Conservation (phyloP, 2,888 invertebrate species). For the Sisyra nigra region DNA sequence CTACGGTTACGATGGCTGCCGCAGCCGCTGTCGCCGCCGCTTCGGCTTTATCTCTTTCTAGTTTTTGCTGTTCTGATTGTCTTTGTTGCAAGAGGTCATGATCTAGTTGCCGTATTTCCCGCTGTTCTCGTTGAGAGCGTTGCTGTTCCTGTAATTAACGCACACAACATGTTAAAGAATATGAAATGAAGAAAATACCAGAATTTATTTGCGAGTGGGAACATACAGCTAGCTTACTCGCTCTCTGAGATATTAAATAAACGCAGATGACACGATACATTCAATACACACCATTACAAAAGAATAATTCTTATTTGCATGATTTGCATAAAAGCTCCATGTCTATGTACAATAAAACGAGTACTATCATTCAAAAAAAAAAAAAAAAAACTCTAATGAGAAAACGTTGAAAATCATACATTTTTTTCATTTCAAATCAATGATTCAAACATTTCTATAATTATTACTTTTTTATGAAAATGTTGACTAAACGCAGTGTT, state of each 20-base stretch:
- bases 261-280: not conserved
- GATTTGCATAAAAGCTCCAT: too few relatives aligned
- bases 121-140: constrained; percentile 39
- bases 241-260: not conserved
- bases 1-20: constrained; percentile 12
- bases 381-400: too few relatives aligned
- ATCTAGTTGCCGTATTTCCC: constrained; percentile 40
- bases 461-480: too few relatives aligned
- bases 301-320: too few relatives aligned
- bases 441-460: too few relatives aligned
- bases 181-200: not conserved
- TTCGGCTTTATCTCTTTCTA: constrained; percentile 38
- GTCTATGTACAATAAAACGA: too few relatives aligned
- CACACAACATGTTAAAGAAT: not conserved
- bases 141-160: constrained; percentile 28
- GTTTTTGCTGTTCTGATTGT: constrained; percentile 38
- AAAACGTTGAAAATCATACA: too few relatives aligned
- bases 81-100: constrained; percentile 42
- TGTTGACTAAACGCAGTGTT: too few relatives aligned
- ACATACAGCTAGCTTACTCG: not conserved
- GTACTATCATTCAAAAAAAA: too few relatives aligned
- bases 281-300: too few relatives aligned
- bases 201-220: not conserved
- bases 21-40: constrained; percentile 26
- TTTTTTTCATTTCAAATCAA: too few relatives aligned